These are phyloP conservation scores for Rynchops niger DNA, from an alignment of 2,113 vertebrate species.

Conservation along the genomic window DNA sequence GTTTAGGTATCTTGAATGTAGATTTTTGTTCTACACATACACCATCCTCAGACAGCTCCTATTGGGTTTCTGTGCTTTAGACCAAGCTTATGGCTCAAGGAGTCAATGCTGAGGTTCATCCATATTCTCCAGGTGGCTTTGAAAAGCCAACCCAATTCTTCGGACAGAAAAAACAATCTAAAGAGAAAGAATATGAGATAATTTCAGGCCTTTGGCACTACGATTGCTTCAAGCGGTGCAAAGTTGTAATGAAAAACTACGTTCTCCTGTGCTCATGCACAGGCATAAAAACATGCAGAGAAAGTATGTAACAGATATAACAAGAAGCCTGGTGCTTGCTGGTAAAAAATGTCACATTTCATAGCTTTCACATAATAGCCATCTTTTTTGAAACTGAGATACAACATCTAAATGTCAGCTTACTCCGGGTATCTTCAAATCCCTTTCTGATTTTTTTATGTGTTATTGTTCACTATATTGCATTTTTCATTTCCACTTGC, in stretches of 20 bases:
- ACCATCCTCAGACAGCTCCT: neutral
- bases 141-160: conserved; percentile 4
- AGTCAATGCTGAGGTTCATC: neutral
- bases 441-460: neutral
- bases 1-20: neutral
- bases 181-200: conserved; percentile 20
- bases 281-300: neutral
- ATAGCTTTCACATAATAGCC: conserved; percentile 57
- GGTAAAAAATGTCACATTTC: conserved; percentile 63
- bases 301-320: conserved; percentile 37
- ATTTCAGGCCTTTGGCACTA: neutral
- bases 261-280: conserved; percentile 1
- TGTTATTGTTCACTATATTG: conserved; percentile 21
- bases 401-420: conserved; percentile 62
- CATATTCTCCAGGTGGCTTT: neutral
- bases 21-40: neutral
- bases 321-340: conserved; percentile 24
- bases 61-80: neutral
- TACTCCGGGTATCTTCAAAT: conserved; percentile 39
- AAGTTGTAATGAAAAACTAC: conserved; percentile 21
- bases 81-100: neutral
- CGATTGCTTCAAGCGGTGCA: conserved; percentile 11
- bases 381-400: conserved; percentile 61
- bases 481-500: conserved; percentile 54
- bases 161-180: neutral